Evolutionary conservation across 2,888 invertebrate genomes (phyloP), one percentile per base, ranked within the genome.

Genomic region (Cheilosia impressa): DNA sequence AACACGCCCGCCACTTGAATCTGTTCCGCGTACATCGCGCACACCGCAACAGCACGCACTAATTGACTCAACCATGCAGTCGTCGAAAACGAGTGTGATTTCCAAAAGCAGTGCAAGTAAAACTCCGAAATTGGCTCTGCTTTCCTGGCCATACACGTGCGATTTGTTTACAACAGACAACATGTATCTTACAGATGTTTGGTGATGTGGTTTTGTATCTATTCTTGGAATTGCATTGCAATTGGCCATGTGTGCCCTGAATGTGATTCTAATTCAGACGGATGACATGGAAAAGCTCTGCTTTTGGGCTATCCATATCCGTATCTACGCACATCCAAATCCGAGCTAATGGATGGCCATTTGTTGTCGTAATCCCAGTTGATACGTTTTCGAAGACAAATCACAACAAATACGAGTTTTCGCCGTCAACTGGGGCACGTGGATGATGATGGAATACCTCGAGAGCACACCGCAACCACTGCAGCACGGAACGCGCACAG

Each of bases 281-380:
- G 65, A 72, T 65, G 78, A 58, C 62, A 41, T 50, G 27, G 60
- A 60, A 72, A 72, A 72, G 72, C 72, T 72, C 43, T 22, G 27
- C 38, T 24, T 50, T 50, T 19, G 4, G 19, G 50, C 17, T 2
- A 19, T 22, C 10, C 9, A 22, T 17, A 7, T n/a, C 7, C 17
- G 9, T 52, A n/a, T 27, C 15, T 1, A 15, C 13, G 13, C 38
- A 24, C 4, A 68, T 52, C 41, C n/a, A 57, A 62, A 69, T 60
- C 62, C 55, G 43, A 65, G 57, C 65, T 75, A 75, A 84, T 84
- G 53, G 80, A 84, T 80, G 75, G 69, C 73, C 69, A 84, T 84
- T 84, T 84, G 65, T 80, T 84, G 65, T 84, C 75, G 52, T 80
- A 84, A 84, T 84, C 80, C 75, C 47, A 65, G 69, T 65, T 69